phyloP scores from a whole-genome alignment of 37 sponge, comb jelly and placozoan genomes.

The Hexactinellida sp. region DNA sequence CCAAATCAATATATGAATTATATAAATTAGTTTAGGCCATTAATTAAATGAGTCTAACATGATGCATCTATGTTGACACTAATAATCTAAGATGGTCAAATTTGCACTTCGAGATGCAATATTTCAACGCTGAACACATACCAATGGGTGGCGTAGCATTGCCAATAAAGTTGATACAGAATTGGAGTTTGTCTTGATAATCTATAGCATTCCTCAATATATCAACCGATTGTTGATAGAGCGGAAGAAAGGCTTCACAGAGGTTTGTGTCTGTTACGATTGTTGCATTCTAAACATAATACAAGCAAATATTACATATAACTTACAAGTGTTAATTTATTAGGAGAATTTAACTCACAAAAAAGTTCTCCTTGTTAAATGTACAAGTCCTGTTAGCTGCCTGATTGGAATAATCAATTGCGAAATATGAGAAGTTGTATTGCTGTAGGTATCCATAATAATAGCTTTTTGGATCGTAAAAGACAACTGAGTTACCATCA shows the following conservation, averaged over 20 bases:
- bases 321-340: background rate
- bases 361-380: background rate
- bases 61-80: no score
- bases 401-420: background rate
- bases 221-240: background rate
- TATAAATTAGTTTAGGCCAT: no score
- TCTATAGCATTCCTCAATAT: background rate
- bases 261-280: background rate
- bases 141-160: background rate
- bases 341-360: background rate
- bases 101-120: no score
- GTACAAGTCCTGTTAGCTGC: background rate
- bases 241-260: background rate
- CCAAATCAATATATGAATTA: no score
- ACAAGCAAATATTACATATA: background rate
- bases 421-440: background rate
- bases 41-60: no score
- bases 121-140: no score
- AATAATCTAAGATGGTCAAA: no score
- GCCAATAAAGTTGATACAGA: background rate
- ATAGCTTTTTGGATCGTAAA: background rate
- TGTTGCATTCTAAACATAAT: background rate
- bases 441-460: background rate
- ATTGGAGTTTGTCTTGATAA: background rate
- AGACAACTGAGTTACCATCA: background rate